phyloP scores from a whole-genome alignment of 2,113 vertebrate species.

The Dicaeum eximium region DNA sequence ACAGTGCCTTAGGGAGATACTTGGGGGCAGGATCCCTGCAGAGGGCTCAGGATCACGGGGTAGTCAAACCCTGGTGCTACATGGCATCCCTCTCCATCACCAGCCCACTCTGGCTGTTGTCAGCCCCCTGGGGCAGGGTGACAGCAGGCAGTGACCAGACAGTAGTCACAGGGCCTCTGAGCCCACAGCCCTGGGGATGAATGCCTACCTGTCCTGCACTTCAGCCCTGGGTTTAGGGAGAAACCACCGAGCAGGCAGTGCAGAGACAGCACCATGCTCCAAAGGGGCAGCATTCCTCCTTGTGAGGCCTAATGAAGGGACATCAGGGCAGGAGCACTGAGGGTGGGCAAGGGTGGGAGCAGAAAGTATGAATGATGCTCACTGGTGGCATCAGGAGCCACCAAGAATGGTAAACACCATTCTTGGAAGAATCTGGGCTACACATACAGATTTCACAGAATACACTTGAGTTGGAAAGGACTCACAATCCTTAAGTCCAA shows the following conservation, averaged over 20 bases:
- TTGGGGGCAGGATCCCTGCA: not conserved
- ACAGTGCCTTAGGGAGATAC: not conserved
- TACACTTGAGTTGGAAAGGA: not conserved
- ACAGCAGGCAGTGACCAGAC: not conserved
- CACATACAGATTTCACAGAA: not conserved
- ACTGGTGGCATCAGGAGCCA: not conserved
- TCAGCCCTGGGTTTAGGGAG: not conserved
- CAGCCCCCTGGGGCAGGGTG: rapidly evolving
- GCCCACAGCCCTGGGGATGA: not conserved
- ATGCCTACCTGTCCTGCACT: rapidly evolving
- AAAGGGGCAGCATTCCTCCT: not conserved
- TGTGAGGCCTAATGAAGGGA: not conserved
- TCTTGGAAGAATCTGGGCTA: not conserved
- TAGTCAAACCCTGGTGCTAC: not conserved
- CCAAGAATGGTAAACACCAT: rapidly evolving
- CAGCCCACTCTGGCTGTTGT: not conserved
- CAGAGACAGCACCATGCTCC: not conserved
- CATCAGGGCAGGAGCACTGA: not conserved
- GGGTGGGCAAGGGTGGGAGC: not conserved
- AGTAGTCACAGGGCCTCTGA: not conserved
- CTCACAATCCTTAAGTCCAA: not conserved
- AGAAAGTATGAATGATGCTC: not conserved
- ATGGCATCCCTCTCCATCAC: not conserved
- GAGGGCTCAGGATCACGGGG: rapidly evolving
- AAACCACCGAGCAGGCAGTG: rapidly evolving